These are phyloP conservation scores for Apeira syringaria DNA, from an alignment of 2,888 invertebrate genomes.

Conservation along the genomic window DNA sequence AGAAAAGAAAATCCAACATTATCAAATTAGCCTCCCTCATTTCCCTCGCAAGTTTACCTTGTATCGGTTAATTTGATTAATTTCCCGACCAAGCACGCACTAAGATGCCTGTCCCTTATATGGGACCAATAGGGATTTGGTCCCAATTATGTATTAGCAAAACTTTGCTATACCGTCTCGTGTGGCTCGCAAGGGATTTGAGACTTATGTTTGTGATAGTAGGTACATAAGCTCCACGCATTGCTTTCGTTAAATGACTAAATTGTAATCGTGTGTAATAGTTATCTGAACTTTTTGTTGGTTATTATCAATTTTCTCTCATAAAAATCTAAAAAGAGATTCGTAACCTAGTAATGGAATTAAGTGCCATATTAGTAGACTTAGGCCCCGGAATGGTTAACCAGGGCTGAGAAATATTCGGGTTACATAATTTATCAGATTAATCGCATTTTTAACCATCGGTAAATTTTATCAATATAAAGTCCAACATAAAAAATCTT, in stretches of 20 bases:
- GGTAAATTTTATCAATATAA: too few relatives aligned
- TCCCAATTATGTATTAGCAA: constrained; percentile 77
- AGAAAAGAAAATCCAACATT: constrained; percentile 28
- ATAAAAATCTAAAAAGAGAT: too few relatives aligned
- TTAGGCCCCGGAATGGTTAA: too few relatives aligned
- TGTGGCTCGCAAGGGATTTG: constrained; percentile 60
- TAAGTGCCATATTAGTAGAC: too few relatives aligned
- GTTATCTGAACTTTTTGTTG: too few relatives aligned
- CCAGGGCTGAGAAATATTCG: too few relatives aligned
- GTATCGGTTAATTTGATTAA: constrained; percentile 78
- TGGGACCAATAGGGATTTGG: constrained; percentile 72
- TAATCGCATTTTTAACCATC: too few relatives aligned
- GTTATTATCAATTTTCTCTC: too few relatives aligned
- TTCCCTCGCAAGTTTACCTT: constrained; percentile 55
- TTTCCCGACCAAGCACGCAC: constrained; percentile 72
- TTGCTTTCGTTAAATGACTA: background rate
- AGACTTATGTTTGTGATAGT: constrained; percentile 34
- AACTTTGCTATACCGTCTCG: constrained; percentile 66
- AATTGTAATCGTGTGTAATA: too few relatives aligned
- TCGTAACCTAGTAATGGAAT: too few relatives aligned
- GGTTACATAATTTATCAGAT: too few relatives aligned
- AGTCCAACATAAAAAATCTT: too few relatives aligned
- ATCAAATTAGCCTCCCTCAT: constrained; percentile 41
- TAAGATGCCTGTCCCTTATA: constrained; percentile 66
- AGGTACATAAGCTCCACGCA: constrained; percentile 4